phyloP scores from a whole-genome alignment of 2,888 invertebrate genomes.

The Cremastobaeus sp. region DNA sequence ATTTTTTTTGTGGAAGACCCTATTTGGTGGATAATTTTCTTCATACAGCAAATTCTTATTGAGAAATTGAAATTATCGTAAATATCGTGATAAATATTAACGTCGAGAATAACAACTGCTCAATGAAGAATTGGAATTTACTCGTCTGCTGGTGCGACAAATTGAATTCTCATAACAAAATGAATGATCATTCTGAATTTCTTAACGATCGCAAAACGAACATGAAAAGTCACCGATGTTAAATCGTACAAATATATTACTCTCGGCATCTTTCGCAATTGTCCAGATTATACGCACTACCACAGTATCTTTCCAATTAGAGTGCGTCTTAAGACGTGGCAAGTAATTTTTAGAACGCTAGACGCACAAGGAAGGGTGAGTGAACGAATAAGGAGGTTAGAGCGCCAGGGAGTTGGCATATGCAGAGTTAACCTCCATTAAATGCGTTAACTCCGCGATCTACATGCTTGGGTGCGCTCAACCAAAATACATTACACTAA shows the following conservation, averaged over 20 bases:
- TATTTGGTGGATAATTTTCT: no score
- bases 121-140: no score
- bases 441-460: conserved; percentile 75
- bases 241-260: conserved; percentile 46
- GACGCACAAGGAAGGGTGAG: conserved; percentile 53
- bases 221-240: conserved; percentile 40
- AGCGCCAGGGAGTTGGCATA: conserved; percentile 70
- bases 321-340: conserved; percentile 49
- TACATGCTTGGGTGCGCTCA: conserved; percentile 73
- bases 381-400: conserved; percentile 70
- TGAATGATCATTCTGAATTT: conserved; percentile 34
- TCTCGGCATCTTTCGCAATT: conserved; percentile 35
- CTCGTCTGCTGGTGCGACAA: no score
- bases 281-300: conserved; percentile 40
- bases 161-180: conserved; percentile 22
- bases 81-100: no score
- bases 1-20: no score
- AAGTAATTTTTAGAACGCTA: conserved; percentile 59
- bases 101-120: no score
- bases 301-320: conserved; percentile 51
- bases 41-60: no score
- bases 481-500: conserved; percentile 74
- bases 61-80: no score
- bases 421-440: conserved; percentile 76
- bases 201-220: conserved; percentile 40